These are phyloP conservation scores for Stegastes partitus DNA, from an alignment of 2,113 vertebrate species.

Conservation along the genomic window DNA sequence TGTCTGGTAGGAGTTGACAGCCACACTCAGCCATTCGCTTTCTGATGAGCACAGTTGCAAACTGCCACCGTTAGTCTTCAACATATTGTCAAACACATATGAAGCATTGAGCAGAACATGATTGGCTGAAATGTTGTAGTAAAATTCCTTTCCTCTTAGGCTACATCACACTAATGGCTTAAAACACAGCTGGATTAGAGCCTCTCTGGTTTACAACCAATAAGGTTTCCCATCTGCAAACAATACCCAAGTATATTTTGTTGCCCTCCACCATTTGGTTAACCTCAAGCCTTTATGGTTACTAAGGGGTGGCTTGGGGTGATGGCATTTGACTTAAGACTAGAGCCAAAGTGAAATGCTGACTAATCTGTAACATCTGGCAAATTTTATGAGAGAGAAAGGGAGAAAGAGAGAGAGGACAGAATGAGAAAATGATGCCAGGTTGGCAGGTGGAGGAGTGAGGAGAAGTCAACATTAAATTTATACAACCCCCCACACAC, in stretches of 20 bases:
- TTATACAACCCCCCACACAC: conserved; percentile 53
- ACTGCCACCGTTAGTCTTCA: conserved; percentile 49
- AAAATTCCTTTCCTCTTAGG: conserved; percentile 76
- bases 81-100: conserved; percentile 49
- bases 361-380: conserved; percentile 80
- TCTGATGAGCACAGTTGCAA: conserved; percentile 38
- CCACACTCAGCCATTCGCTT: conserved; percentile 6
- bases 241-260: conserved; percentile 74
- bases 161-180: conserved; percentile 64
- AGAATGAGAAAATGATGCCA: conserved; percentile 58
- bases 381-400: conserved; percentile 65
- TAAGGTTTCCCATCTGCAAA: conserved; percentile 79
- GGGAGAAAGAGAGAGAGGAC: conserved; percentile 33
- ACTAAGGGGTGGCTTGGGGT: conserved; percentile 72
- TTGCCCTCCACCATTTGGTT: conserved; percentile 79
- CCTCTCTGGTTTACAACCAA: conserved; percentile 75
- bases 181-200: conserved; percentile 76
- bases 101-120: conserved; percentile 44
- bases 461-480: conserved; percentile 48
- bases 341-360: conserved; percentile 72
- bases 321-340: conserved; percentile 76
- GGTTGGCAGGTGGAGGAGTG: conserved; percentile 73
- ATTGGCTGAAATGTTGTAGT: conserved; percentile 52
- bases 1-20: conserved; percentile 22
- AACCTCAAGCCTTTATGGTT: conserved; percentile 80